Conservation (phyloP, 1,140 invertebrate species). For the Drosophila virilis region DNA sequence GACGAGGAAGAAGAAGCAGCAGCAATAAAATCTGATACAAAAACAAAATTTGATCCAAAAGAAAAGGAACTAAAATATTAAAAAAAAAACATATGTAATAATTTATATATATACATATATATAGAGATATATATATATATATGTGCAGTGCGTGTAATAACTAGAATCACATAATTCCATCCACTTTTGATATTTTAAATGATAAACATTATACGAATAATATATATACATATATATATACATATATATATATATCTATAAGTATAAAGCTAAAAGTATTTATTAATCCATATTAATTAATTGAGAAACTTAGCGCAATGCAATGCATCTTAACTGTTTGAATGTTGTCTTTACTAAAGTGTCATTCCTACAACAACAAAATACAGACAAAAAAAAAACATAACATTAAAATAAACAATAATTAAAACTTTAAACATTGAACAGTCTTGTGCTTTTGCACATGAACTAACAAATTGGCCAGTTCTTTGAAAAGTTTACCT, state of each 20-base stretch:
- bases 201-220: conserved; percentile 49
- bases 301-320: conserved; percentile 34
- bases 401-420: conserved; percentile 8
- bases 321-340: conserved; percentile 68
- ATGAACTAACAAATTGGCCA: conserved; percentile 19
- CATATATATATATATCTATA: conserved; percentile 18
- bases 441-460: conserved; percentile 57
- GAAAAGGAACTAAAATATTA: conserved; percentile 23
- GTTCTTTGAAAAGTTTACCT: conserved; percentile 26
- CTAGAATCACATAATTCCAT: conserved; percentile 83
- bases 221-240: conserved; percentile 34
- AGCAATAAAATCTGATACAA: not conserved
- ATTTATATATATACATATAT: conserved; percentile 22
- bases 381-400: conserved; percentile 15
- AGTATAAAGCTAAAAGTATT: conserved; percentile 39
- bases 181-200: conserved; percentile 81
- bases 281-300: conserved; percentile 53
- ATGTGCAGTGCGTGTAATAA: conserved; percentile 70
- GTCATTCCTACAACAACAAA: conserved; percentile 46
- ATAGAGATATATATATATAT: conserved; percentile 26
- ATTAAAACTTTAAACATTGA: not conserved
- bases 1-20: conserved; percentile 19
- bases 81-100: conserved; percentile 32
- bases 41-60: conserved; percentile 8
- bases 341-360: conserved; percentile 55